Evolutionary conservation across 1,140 invertebrate species (phyloP), one percentile per base, ranked within the genome.

Genomic region (Scaptomyza pallida): DNA sequence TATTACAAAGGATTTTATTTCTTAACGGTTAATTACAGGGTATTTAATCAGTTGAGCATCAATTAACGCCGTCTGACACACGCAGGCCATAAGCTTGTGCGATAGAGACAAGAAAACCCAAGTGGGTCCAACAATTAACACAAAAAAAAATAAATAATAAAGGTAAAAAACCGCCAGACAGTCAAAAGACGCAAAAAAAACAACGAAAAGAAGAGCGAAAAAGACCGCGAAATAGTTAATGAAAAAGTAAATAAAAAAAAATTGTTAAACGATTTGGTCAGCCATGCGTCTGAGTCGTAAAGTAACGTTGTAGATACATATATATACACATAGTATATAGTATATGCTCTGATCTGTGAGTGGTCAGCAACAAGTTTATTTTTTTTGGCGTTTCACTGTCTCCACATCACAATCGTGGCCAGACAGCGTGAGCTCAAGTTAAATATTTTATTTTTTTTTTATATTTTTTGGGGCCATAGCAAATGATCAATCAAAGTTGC

Each of bases 201-300:
- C 47, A 37, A 70, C 21, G 61, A 15, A 51, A 41, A 33, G 30
- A 16, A 40, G 37, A 61, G 9, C 35, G 43, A 52, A 57, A 83
- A 85, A 71, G 5, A 77, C 76, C 73, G 76, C 80, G 72, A 85
- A 86, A 85, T 77, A 68, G 81, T 85, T 85, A 85, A 85, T 85
- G 69, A 86, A 86, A 86, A 85, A 74, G 77, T 85, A 85, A 85
- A 85, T 85, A 85, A 59, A 1, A 26, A 26, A 26, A 30, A 70
- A 76, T 60, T 47, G 16, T 67, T 72, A 72, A 72, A 68, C 69
- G 69, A 67, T 72, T 72, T 65, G 41, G 54, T 54, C 68, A 72
- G 62, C 62, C 61, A 72, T 63, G 62, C 54, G 61, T 47, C 55
- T 33, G 62, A 63, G 60, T 64, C 59, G 72, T 74, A 69, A 70